Evolutionary conservation across 2,113 vertebrate species (phyloP).

Genomic region (Puffinus mauretanicus): DNA sequence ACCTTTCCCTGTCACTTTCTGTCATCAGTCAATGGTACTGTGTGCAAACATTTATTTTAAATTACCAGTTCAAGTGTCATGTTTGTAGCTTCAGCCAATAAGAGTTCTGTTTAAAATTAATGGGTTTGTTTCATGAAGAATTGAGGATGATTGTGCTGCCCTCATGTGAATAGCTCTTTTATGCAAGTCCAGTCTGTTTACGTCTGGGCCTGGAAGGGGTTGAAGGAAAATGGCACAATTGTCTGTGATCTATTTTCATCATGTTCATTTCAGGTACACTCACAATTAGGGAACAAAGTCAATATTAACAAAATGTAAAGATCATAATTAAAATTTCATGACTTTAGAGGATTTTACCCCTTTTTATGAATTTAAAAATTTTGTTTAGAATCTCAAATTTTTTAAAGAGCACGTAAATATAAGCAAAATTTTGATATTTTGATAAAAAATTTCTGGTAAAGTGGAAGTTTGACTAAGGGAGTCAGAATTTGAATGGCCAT

Average conservation of each 20-base stretch:
- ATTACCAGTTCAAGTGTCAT: not conserved
- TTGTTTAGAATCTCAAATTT: not conserved
- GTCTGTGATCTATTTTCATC: not conserved
- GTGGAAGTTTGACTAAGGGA: not conserved
- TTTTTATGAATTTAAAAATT: not conserved
- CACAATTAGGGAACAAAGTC: not conserved
- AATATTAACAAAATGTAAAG: not conserved
- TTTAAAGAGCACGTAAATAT: not conserved
- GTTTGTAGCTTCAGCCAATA: not conserved
- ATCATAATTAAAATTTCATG: not conserved
- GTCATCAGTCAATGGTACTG: not conserved
- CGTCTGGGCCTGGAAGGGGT: not conserved
- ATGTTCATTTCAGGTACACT: accelerated
- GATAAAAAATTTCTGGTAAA: not conserved
- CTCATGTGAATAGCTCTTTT: not conserved
- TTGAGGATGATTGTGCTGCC: not conserved
- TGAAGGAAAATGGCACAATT: not conserved
- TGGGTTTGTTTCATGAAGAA: not conserved
- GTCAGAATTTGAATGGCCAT: not conserved
- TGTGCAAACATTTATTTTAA: not conserved
- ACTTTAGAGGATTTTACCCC: not conserved
- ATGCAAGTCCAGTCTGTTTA: not conserved
- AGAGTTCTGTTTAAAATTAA: not conserved
- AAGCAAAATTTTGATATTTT: not conserved
- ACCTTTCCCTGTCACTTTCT: not conserved